Percentiles rank a stretch among this genome's conserved stretches.
phyloP scores from a whole-genome alignment of 1,140 invertebrate species.

The Tetramorium alpestre region DNA sequence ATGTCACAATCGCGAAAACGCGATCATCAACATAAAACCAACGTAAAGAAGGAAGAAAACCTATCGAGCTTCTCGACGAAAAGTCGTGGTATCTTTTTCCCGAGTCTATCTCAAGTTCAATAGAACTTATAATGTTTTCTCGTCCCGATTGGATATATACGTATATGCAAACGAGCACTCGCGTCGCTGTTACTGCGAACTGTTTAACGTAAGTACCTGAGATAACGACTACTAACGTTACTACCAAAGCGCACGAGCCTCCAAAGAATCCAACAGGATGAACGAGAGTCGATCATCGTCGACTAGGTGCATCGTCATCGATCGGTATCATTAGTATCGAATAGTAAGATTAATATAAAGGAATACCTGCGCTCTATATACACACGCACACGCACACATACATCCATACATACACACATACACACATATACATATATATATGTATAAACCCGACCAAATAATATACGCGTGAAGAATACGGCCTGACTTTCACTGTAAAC shows the following conservation, averaged over 20 bases:
- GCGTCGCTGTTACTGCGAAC: constrained; percentile 35
- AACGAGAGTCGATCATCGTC: background rate
- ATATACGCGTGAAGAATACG: constrained; percentile 64
- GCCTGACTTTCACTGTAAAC: constrained; percentile 68
- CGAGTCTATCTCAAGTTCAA: background rate
- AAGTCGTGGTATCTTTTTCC: constrained; percentile 35
- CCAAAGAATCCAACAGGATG: constrained; percentile 2
- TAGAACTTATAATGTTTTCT: constrained; percentile 12
- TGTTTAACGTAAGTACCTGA: constrained; percentile 59
- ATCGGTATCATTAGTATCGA: constrained; percentile 40
- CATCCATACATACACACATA: background rate
- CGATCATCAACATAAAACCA: background rate
- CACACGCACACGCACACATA: background rate
- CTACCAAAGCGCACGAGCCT: constrained; percentile 39
- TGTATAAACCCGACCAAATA: constrained; percentile 67
- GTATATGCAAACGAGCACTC: constrained; percentile 19
- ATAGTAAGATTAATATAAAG: constrained; percentile 61
- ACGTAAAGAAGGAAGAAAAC: background rate
- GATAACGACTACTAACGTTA: constrained; percentile 43
- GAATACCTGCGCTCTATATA: constrained; percentile 32
- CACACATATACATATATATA: background rate
- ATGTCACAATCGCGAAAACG: background rate
- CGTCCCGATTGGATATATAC: background rate
- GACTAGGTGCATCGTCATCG: background rate
- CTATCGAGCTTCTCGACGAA: constrained; percentile 34